Conservation (phyloP, 2,888 invertebrate species). For the Strigamia transsilvanica region DNA sequence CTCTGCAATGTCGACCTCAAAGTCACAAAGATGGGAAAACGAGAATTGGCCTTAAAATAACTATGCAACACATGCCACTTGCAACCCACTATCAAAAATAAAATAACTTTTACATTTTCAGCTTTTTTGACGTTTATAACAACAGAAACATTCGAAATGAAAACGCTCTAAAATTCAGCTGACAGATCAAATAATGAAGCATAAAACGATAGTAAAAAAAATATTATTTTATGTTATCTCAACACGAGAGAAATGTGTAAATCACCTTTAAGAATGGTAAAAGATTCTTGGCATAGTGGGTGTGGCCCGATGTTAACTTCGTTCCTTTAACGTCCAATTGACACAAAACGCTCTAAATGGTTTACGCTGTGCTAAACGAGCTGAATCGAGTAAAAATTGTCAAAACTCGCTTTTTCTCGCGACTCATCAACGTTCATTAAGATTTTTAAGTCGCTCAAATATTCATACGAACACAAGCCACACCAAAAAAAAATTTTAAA, state of each 20-base stretch:
- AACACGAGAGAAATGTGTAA: background rate
- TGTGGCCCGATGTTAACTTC: constrained; percentile 12
- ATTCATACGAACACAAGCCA: background rate
- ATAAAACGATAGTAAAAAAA: no score
- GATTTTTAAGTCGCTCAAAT: background rate
- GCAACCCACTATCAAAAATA: background rate
- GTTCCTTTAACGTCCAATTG: constrained; percentile 11
- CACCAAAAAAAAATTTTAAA: background rate
- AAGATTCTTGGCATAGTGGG: background rate
- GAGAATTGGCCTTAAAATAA: constrained; percentile 5
- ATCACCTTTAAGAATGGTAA: background rate
- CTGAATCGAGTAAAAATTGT: constrained; percentile 26
- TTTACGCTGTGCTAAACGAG: constrained; percentile 6
- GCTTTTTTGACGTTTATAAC: no score
- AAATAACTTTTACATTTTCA: background rate
- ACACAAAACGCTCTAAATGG: constrained; percentile 13
- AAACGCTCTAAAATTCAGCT: no score
- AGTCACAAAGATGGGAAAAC: constrained; percentile 18
- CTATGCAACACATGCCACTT: background rate
- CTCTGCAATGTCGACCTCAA: constrained; percentile 16
- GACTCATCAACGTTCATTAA: constrained; percentile 4
- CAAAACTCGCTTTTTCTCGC: constrained; percentile 1
- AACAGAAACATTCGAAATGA: no score
- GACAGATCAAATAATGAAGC: no score
- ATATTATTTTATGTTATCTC: no score